These are phyloP conservation scores for Drosophila quinaria DNA, from an alignment of 2,888 invertebrate genomes.

Conservation along the genomic window DNA sequence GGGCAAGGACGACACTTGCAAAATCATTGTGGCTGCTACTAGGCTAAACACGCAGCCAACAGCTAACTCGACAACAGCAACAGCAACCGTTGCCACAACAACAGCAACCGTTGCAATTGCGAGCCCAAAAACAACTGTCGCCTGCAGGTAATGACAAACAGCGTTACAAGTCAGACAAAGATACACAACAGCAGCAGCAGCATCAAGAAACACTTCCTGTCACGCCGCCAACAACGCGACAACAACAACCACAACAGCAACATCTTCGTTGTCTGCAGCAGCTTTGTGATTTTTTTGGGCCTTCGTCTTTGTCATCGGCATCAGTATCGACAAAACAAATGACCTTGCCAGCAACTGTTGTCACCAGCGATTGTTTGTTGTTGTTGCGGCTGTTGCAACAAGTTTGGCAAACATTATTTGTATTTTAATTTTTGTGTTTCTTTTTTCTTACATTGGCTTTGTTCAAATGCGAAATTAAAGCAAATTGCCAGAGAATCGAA, in stretches of 20 bases:
- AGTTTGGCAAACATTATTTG: conserved; percentile 77
- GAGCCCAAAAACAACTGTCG: conserved; percentile 56
- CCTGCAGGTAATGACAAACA: conserved; percentile 69
- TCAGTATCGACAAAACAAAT: conserved; percentile 71
- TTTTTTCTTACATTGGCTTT: conserved; percentile 41
- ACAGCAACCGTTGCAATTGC: conserved; percentile 17
- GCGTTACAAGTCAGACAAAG: conserved; percentile 14
- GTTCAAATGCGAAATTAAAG: conserved; percentile 59
- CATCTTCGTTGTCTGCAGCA: conserved; percentile 24
- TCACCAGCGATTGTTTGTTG: conserved; percentile 21
- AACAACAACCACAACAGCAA: conserved; percentile 29
- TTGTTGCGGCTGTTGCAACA: conserved; percentile 58
- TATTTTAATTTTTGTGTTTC: conserved; percentile 61
- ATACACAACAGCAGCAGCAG: not conserved
- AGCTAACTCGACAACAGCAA: conserved; percentile 51
- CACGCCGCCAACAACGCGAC: conserved; percentile 49
- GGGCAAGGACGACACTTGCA: conserved; percentile 60
- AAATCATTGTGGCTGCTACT: conserved; percentile 38
- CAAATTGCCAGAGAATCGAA: conserved; percentile 6
- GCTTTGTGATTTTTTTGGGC: conserved; percentile 37
- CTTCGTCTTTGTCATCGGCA: conserved; percentile 66
- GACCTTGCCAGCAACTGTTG: conserved; percentile 61
- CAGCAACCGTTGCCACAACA: conserved; percentile 7
- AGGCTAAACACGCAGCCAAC: conserved; percentile 46
- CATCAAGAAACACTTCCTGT: conserved; percentile 68